phyloP scores from a whole-genome alignment of 1,140 invertebrate species.

The Chironomus tepperi region DNA sequence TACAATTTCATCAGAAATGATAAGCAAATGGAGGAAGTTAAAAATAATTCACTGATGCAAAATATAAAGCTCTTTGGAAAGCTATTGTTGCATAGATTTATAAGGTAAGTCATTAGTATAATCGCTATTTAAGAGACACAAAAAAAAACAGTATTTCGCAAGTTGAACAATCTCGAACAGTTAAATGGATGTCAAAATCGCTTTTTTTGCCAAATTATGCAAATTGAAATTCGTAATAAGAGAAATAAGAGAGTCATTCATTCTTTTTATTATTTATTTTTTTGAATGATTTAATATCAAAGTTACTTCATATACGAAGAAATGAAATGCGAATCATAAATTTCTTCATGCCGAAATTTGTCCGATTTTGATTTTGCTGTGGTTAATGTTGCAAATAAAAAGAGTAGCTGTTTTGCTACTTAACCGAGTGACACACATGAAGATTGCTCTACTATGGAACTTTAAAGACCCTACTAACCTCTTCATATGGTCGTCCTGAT shows the following conservation, averaged over 20 bases:
- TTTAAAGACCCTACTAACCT: no score
- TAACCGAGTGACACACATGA: no score
- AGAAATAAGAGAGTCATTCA: not conserved
- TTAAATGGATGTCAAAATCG: not conserved
- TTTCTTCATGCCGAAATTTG: no score
- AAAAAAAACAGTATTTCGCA: not conserved
- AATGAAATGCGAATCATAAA: no score
- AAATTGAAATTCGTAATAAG: not conserved
- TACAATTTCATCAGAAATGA: slow-evolving; percentile 38
- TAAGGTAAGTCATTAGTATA: slow-evolving; percentile 29
- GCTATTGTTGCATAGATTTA: slow-evolving; percentile 36
- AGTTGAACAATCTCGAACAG: not conserved
- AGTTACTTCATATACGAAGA: no score
- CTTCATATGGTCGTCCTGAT: no score
- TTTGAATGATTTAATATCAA: no score
- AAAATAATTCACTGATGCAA: slow-evolving; percentile 30
- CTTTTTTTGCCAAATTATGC: not conserved
- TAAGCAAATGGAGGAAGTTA: slow-evolving; percentile 33
- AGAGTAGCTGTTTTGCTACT: no score
- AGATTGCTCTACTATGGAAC: no score
- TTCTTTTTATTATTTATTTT: not conserved
- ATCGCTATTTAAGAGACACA: not conserved
- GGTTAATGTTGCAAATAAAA: no score
- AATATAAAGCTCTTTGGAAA: slow-evolving; percentile 36
- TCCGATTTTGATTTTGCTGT: no score